Evolutionary conservation across 2,797 vertebrate species (phyloP).

Genomic region (Triplophysa yarkandensis): DNA sequence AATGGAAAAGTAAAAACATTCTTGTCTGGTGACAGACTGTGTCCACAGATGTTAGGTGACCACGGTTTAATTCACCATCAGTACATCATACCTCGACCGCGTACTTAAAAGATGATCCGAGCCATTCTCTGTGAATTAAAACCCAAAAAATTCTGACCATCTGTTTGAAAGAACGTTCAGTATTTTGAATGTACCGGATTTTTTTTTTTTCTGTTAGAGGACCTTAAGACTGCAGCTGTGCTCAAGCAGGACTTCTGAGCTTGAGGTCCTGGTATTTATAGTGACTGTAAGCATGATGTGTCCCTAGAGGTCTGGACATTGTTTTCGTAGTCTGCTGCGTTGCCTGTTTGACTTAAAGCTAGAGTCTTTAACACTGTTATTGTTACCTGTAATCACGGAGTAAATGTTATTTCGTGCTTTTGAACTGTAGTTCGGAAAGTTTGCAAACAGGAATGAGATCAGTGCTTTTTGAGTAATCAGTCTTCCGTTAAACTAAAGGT

Average conservation of each 20-base stretch:
- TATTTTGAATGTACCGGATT: conserved; percentile 12
- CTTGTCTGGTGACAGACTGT: conserved; percentile 11
- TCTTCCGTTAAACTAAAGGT: conserved; percentile 34
- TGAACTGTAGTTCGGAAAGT: conserved; percentile 43
- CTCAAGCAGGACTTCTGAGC: conserved; percentile 22
- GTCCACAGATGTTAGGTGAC: conserved; percentile 17
- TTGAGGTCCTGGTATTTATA: conserved; percentile 60
- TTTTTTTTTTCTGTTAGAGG: neutral
- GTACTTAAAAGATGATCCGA: conserved; percentile 9
- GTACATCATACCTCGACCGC: conserved; percentile 6
- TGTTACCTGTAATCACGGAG: conserved; percentile 66
- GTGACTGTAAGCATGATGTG: conserved; percentile 51
- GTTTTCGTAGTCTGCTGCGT: conserved; percentile 61
- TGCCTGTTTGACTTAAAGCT: conserved; percentile 57
- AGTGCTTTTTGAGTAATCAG: conserved; percentile 23
- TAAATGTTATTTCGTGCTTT: conserved; percentile 63
- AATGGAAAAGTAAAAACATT: conserved; percentile 29
- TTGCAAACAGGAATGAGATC: conserved; percentile 20
- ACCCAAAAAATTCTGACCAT: conserved; percentile 8
- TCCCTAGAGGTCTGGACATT: conserved; percentile 67
- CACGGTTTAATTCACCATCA: conserved; percentile 1
- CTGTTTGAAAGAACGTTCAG: neutral
- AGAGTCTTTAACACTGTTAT: conserved; percentile 63
- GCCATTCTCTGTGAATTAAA: conserved; percentile 20
- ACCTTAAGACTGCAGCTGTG: conserved; percentile 29